Evolutionary conservation across 2,888 invertebrate species (phyloP).

Genomic region (Scaptomyza caliginosa): DNA sequence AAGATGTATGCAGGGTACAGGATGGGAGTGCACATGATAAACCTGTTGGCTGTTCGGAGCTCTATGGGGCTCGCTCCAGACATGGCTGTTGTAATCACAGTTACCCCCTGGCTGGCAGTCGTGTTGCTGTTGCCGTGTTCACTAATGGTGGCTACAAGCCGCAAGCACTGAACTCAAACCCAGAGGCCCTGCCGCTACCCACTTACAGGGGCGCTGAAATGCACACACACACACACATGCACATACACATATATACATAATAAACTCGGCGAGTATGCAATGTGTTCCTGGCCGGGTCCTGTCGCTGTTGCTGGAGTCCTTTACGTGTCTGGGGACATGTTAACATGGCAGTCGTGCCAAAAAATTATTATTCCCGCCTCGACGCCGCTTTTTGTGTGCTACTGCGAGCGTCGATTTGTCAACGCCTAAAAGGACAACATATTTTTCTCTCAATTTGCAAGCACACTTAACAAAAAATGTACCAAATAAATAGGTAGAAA

Average conservation of each 20-base stretch:
- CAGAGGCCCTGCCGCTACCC: conserved; percentile 25
- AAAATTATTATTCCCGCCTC: conserved; percentile 82
- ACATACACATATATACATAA: conserved; percentile 48
- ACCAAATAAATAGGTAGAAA: conserved; percentile 3
- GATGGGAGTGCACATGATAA: conserved; percentile 50
- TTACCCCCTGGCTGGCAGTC: conserved; percentile 44
- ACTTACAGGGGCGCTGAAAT: conserved; percentile 67
- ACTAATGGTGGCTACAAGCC: conserved; percentile 83
- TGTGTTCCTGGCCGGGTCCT: conserved; percentile 30
- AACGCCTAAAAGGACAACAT: conserved; percentile 81
- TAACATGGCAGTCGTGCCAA: conserved; percentile 83
- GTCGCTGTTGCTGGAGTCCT: conserved; percentile 36
- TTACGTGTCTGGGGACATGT: conserved; percentile 82
- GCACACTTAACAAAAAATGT: conserved; percentile 17
- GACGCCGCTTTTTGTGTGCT: conserved; percentile 65
- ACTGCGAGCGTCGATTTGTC: conserved; percentile 73
- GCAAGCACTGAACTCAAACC: conserved; percentile 71
- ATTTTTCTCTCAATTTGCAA: conserved; percentile 67
- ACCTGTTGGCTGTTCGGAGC: conserved; percentile 54
- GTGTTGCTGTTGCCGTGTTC: conserved; percentile 68
- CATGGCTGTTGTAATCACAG: conserved; percentile 65
- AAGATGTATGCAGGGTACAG: background rate
- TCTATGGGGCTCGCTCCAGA: conserved; percentile 29
- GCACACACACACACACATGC: conserved; percentile 57
- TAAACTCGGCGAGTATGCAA: conserved; percentile 68